A percentile compares a stretch with the other conserved stretches of the same genome.
Conservation (phyloP, 2,797 vertebrate genomes). For the Menidia menidia region DNA sequence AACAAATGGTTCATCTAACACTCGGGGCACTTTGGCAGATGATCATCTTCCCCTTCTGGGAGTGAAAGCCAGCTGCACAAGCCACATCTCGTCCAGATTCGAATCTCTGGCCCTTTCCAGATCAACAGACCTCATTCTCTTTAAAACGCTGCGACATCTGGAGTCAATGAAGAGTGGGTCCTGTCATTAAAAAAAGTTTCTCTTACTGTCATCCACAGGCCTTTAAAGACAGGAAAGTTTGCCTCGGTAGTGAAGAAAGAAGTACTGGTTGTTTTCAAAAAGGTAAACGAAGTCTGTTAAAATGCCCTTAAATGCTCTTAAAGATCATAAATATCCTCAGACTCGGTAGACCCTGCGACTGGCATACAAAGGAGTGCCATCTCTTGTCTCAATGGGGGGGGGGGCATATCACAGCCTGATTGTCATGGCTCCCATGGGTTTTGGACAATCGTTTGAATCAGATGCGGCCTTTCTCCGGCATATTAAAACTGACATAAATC, state of each 20-base stretch:
- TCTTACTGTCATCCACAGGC: conserved; percentile 41
- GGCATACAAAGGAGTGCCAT: conserved; percentile 62
- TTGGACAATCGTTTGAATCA: conserved; percentile 58
- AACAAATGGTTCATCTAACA: conserved; percentile 66
- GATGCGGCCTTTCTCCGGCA: conserved; percentile 61
- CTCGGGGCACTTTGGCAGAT: conserved; percentile 67
- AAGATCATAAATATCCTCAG: conserved; percentile 35
- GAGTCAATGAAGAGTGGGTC: conserved; percentile 64
- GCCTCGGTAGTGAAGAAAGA: conserved; percentile 11
- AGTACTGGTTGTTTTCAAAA: conserved; percentile 37
- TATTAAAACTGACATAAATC: conserved; percentile 79
- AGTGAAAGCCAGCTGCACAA: conserved; percentile 70
- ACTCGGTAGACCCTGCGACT: conserved; percentile 40
- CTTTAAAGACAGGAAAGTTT: conserved; percentile 5
- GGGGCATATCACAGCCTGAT: conserved; percentile 55
- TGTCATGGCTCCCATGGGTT: conserved; percentile 67
- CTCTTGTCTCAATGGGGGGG: conserved; percentile 49
- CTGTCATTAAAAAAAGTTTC: conserved; percentile 50
- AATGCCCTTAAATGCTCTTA: conserved; percentile 57
- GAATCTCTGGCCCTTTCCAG: conserved; percentile 54
- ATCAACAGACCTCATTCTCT: conserved; percentile 52
- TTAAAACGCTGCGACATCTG: conserved; percentile 71
- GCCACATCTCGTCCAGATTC: conserved; percentile 68
- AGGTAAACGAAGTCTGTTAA: conserved; percentile 50
- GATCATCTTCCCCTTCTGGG: conserved; percentile 48